Conservation (phyloP, 2,797 vertebrate species). For the Merluccius polli region DNA sequence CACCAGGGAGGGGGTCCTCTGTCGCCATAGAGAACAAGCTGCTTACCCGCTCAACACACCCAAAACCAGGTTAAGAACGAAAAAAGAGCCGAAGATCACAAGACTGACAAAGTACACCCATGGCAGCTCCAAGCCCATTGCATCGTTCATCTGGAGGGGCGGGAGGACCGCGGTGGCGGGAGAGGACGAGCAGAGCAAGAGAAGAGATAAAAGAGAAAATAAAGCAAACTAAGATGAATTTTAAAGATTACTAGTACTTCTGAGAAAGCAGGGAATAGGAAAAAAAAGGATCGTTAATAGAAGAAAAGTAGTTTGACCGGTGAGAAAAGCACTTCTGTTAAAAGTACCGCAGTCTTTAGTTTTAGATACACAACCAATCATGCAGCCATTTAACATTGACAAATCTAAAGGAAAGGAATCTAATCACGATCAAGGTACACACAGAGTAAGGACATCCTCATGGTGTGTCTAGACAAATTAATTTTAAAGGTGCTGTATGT, state of each 20-base stretch:
- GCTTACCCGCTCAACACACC: constrained; percentile 99
- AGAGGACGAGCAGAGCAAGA: constrained; percentile 22
- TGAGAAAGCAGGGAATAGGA: constrained; percentile 14
- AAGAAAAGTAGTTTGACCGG: neutral
- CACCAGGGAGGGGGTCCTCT: constrained; percentile 66
- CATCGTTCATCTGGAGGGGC: constrained; percentile 92
- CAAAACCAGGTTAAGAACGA: constrained; percentile 99
- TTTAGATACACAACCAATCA: neutral
- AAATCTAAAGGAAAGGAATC: neutral
- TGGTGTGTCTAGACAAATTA: neutral
- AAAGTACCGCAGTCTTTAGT: neutral
- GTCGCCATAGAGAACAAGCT: constrained; percentile 76
- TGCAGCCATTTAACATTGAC: neutral
- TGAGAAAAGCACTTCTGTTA: neutral
- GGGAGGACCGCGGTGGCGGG: constrained; percentile 25
- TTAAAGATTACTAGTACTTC: constrained; percentile 31
- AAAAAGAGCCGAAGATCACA: constrained; percentile 99
- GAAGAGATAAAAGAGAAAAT: constrained; percentile 17
- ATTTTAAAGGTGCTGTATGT: neutral
- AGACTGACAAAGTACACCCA: constrained; percentile 99
- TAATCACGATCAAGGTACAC: neutral
- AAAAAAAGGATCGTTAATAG: neutral
- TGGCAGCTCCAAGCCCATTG: constrained; percentile 99
- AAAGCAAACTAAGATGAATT: constrained; percentile 27
- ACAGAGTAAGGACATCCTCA: neutral